These are phyloP conservation scores for Propithecus deckenii DNA, from an alignment of 2,797 vertebrate genomes.

Conservation along the genomic window DNA sequence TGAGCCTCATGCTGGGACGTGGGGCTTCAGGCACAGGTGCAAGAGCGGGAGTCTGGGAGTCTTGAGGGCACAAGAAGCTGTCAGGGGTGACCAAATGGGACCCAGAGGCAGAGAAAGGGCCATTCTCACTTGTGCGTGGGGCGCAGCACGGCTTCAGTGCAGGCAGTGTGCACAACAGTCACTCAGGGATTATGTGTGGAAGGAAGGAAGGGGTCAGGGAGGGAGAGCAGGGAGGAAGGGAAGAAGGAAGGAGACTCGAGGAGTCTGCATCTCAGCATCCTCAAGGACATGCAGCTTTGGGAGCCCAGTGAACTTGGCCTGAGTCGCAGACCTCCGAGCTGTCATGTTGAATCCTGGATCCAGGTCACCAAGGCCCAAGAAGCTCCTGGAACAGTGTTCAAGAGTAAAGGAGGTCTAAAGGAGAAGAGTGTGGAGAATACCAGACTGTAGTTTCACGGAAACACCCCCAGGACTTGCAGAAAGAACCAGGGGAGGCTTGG, in stretches of 20 bases:
- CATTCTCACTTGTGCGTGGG: neutral
- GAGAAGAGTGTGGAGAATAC: neutral
- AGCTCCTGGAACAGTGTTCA: neutral
- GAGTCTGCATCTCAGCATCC: too few relatives aligned
- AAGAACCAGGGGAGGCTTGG: neutral
- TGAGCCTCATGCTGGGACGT: neutral
- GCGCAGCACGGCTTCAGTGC: neutral
- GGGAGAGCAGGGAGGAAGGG: neutral
- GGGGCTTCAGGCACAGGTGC: neutral
- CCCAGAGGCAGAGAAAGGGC: neutral
- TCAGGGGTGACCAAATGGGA: neutral
- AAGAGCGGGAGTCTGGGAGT: neutral
- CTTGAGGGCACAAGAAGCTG: neutral
- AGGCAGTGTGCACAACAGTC: fast-evolving
- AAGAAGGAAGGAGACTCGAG: neutral
- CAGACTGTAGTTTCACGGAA: neutral
- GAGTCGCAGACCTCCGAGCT: neutral
- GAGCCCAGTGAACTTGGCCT: neutral
- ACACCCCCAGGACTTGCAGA: neutral
- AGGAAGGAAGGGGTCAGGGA: neutral
- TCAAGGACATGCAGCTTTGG: neutral
- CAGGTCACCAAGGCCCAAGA: neutral
- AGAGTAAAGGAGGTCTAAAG: neutral
- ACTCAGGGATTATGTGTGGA: neutral
- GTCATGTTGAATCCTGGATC: neutral